Evolutionary conservation across 2,113 vertebrate genomes (phyloP).

Genomic region (Colaptes auratus): DNA sequence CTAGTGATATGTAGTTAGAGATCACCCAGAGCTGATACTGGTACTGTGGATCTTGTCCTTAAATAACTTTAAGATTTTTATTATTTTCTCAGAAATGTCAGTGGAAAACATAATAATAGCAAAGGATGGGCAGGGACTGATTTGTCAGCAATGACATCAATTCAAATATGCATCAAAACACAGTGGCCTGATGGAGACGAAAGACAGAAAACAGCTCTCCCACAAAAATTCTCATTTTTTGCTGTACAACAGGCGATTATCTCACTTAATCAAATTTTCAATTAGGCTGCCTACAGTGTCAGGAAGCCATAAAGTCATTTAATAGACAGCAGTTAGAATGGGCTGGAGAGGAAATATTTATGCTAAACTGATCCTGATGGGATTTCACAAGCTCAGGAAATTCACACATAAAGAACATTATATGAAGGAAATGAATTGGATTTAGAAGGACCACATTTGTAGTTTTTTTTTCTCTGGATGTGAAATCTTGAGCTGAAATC

Average conservation of each 20-base stretch:
- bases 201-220: background rate
- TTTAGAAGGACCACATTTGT: background rate
- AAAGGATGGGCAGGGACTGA: constrained; percentile 9
- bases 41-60: constrained; percentile 42
- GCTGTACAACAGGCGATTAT: constrained; percentile 26
- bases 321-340: background rate
- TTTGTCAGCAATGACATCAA: background rate
- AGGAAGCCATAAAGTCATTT: constrained; percentile 23
- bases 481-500: background rate
- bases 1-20: constrained; percentile 61
- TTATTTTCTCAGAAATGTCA: constrained; percentile 55
- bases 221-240: constrained; percentile 45
- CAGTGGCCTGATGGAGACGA: background rate
- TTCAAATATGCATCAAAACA: constrained; percentile 28
- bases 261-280: constrained; percentile 29
- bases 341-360: constrained; percentile 17
- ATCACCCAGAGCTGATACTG: constrained; percentile 57
- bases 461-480: background rate
- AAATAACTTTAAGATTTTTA: constrained; percentile 51
- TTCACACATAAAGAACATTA: constrained; percentile 13
- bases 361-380: constrained; percentile 21
- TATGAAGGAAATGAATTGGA: background rate
- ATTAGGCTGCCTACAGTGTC: constrained; percentile 29
- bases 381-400: constrained; percentile 16
- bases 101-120: constrained; percentile 50